Base-by-base conservation (phyloP, 2,797 vertebrate genomes). In the Bradypodion pumilum region DNA sequence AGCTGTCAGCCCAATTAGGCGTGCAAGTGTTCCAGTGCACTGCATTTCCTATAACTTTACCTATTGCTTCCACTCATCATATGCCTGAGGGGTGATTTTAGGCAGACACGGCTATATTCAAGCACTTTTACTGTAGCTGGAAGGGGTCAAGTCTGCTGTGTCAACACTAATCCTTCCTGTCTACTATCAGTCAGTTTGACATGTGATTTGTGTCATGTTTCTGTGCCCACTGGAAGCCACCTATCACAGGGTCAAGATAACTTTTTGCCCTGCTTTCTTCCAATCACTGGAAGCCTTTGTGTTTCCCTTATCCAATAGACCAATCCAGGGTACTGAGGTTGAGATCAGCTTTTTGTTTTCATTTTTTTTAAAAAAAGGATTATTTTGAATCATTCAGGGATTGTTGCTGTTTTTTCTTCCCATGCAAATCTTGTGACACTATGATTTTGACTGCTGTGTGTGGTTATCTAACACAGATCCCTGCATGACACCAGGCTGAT, bases 1-100 rank as follows among this genome's bases (percentile, higher is more conserved):
- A 95, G 94, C 96, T 98, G 97, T 98, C 97, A 97, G 96, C 95
- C 95, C 96, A 97, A 97, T 98, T 97, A 97, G 95, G 93, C 95
- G 91, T 78, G 88, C 93, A 87, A 92, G 94, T 94, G 91, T 94
- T 94, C 91, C 93, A 91, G 87, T 72, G 72, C 86, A 76, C 59
- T 49, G 21, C 19, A 89, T 94, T 96, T 95, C 94, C 95, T 91
- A 60, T 88, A 91, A 91, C 84, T 92, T 96, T 95, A 96, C 96
- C 95, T 96, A 92, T 93, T 92, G 95, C 92, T 92, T 93, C 91
- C 40, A 63, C 19, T 56, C 85, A 95, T 95, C 21, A 8, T 62
- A 32, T 23, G 84, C 86, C 92, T n/a, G 46, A 62, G 91, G 62
- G 72, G 90, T 88, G 87, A 92, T 92, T 91, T 87, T 86, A 78